Evolutionary conservation across 2,888 invertebrate species (phyloP).

Genomic region (Tryphoninae sp.): DNA sequence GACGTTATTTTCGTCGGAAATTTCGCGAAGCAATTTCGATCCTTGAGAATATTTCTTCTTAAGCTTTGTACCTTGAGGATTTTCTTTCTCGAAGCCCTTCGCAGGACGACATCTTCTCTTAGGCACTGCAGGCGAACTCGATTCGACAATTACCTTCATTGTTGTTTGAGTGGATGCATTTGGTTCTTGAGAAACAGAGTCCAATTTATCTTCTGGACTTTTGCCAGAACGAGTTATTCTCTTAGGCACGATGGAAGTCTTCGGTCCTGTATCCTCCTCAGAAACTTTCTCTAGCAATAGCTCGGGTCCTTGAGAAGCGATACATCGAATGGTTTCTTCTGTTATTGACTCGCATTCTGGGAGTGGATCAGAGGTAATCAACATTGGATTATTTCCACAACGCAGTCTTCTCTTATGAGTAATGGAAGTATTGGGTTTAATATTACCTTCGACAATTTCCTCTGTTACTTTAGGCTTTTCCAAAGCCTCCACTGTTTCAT

Average conservation of each 20-base stretch:
- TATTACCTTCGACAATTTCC: neutral
- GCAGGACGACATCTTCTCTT: slow-evolving; percentile 2
- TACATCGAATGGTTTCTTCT: neutral
- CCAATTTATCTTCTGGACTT: slow-evolving; percentile 3
- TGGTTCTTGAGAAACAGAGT: neutral
- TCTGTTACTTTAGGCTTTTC: neutral
- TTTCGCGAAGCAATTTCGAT: neutral
- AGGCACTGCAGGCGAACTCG: neutral
- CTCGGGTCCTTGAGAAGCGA: neutral
- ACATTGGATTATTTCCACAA: neutral
- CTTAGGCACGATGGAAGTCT: neutral
- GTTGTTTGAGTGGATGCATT: neutral
- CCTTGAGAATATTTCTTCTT: slow-evolving; percentile 10
- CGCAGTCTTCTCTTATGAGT: slow-evolving; percentile 16
- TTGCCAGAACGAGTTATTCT: neutral
- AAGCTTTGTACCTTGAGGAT: neutral
- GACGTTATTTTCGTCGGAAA: neutral
- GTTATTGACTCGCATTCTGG: neutral
- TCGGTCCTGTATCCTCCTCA: neutral
- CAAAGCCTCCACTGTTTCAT: neutral
- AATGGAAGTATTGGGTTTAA: neutral
- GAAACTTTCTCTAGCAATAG: neutral
- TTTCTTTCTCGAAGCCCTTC: neutral
- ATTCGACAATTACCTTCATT: neutral
- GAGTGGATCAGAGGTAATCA: neutral